Evolutionary conservation across 2,797 vertebrate species (phyloP), one percentile per base, ranked within the genome.

Genomic region (Mergus octosetaceus): DNA sequence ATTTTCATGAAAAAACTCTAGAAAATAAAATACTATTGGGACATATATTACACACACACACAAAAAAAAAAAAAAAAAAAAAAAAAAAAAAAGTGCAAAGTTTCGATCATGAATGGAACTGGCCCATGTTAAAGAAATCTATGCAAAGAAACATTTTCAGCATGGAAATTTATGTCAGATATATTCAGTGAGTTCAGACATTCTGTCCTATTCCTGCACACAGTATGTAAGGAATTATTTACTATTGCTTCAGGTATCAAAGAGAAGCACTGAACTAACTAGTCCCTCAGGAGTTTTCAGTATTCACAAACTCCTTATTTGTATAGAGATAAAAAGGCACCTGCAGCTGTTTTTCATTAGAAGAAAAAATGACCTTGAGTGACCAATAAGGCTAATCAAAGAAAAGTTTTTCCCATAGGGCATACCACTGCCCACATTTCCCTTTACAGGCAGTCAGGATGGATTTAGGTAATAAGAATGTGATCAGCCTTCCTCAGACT

Each of bases 111-210:
- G 27, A 78, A 78, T 94, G 80, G 80, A 78, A 69, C 34, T 45
- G 54, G 25, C 10, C n/a, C 16, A 41, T 60, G 38, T 80, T 82
- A 92, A 95, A 49, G 36, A 86, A 82, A 65, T 7, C 57, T 43
- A 95, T 90, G 65, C 66, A 90, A 87, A 65, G 34, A 85, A 82
- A 72, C 79, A 95, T 94, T 93, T 94, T 96, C 90, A 96, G 28
- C 49, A 39, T 74, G 73, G 74, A 90, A 95, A 96, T 94, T 80
- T 91, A 78, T 87, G 81, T 84, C 7, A 1, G 22, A 61, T 76
- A 24, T 70, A 72, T 85, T 79, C 70, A 87, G 1, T 49, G 54
- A 72, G 10, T 79, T 51, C 32, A 83, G 47, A 60, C 19, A 57
- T 84, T 76, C 18, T 82, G 20, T 74, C 53, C 24, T 91, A 6